Evolutionary conservation across 2,888 invertebrate species (phyloP), one percentile per base, ranked within the genome.

Genomic region (Mesorhabditis sp.): DNA sequence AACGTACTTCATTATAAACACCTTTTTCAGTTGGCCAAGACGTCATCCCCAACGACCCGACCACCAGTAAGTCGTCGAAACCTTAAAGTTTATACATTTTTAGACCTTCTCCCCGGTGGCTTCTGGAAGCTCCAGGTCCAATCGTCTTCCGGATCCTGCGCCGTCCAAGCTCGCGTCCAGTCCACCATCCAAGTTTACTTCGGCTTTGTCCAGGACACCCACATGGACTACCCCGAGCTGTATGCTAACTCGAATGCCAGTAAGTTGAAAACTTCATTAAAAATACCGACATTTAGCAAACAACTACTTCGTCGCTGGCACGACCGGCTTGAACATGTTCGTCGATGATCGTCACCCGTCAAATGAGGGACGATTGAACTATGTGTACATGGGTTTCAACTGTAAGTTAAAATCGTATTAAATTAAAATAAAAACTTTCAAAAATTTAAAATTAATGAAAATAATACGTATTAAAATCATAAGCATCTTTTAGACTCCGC

Each of bases 131-230:
- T 80, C 28, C 68, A 70, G 5, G 70, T 82, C 50, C 67, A 76
- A 66, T 72, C 78, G 6, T 70, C 73, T 62, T 67, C 62, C 62
- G 73, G 74, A 45, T 65, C 69, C 41, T 82, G 82, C 64, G 72
- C 68, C 15, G 73, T 79, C 15, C 76, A 79, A 69, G 76, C 77
- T 7, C 74, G 79, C 15, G 73, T 78, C 4, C 82, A 82, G 72
- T 79, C 79, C 15, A 76, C 76, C 28, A 79, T 82, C 65, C 79
- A 77, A 66, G 72, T 82, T 28, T 78, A 75, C 75, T 80, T 74
- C 68, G 82, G 81, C 45, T 80, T 82, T 62, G 72, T 73, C 6
- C 74, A 73, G 43, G 74, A 79, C 65, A 74, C 77, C 44, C 77
- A 80, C 69, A 72, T 66, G 61, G 82, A 82, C 67, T 73, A 66